These are phyloP conservation scores for Mixornis gularis DNA, from an alignment of 2,113 vertebrate species.

Conservation along the genomic window DNA sequence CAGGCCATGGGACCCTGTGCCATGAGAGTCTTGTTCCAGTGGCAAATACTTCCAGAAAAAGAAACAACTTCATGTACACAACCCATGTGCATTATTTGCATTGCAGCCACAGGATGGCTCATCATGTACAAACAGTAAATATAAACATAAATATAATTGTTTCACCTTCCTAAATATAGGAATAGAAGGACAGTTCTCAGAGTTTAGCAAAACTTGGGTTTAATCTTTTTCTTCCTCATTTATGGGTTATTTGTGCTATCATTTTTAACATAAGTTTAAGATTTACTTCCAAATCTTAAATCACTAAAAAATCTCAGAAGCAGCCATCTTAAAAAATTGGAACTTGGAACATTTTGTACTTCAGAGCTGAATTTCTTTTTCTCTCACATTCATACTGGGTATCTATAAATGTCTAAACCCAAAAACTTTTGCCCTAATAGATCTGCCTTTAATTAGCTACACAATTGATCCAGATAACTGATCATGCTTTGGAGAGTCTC, in stretches of 20 bases:
- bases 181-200: neutral
- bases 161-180: neutral
- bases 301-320: neutral
- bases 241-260: neutral
- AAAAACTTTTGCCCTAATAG: neutral
- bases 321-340: neutral
- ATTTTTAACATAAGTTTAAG: neutral
- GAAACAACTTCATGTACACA: neutral
- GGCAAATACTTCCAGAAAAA: neutral
- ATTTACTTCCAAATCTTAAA: neutral
- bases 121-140: rapidly evolving
- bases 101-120: neutral
- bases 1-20: neutral
- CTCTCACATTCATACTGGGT: neutral
- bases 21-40: neutral
- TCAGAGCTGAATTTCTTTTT: neutral
- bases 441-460: neutral
- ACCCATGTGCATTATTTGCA: neutral
- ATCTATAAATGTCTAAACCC: neutral
- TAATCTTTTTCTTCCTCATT: neutral
- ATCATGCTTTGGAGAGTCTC: neutral
- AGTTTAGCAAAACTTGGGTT: neutral
- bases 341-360: neutral
- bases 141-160: neutral
- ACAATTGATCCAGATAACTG: neutral